Conservation (phyloP, 2,797 vertebrate genomes). For the Lutjanus argentimaculatus region DNA sequence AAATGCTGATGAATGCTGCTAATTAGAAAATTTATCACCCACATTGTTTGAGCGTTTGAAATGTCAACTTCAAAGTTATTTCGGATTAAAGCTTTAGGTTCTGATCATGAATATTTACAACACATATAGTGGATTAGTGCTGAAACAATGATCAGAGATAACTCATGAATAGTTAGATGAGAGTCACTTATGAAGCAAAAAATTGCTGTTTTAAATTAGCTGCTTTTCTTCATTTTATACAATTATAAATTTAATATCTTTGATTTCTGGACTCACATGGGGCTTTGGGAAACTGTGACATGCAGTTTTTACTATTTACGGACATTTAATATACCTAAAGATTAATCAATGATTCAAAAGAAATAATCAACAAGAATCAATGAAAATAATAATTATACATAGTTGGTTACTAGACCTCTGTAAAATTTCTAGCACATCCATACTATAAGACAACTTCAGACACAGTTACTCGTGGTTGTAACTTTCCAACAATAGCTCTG, state of each 20-base stretch:
- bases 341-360: neutral
- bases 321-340: neutral
- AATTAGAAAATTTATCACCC: neutral
- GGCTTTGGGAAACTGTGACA: neutral
- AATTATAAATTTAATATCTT: neutral
- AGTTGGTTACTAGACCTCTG: neutral
- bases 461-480: conserved; percentile 21
- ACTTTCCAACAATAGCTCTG: conserved; percentile 31
- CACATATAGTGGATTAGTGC: neutral
- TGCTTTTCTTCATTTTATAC: neutral
- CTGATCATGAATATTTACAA: neutral
- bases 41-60: neutral
- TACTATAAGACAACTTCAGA: neutral
- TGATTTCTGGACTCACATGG: neutral
- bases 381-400: neutral
- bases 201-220: too few species aligned
- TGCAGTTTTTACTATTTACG: neutral
- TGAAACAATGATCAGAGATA: neutral
- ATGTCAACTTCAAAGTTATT: conserved; percentile 11
- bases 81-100: neutral
- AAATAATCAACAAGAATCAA: neutral
- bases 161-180: neutral
- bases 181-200: neutral
- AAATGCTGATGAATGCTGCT: neutral
- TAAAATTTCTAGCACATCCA: too few species aligned